Percentiles rank a stretch among this genome's conserved stretches.
phyloP scores from a whole-genome alignment of 2,797 vertebrate species.

The Morus bassanus region DNA sequence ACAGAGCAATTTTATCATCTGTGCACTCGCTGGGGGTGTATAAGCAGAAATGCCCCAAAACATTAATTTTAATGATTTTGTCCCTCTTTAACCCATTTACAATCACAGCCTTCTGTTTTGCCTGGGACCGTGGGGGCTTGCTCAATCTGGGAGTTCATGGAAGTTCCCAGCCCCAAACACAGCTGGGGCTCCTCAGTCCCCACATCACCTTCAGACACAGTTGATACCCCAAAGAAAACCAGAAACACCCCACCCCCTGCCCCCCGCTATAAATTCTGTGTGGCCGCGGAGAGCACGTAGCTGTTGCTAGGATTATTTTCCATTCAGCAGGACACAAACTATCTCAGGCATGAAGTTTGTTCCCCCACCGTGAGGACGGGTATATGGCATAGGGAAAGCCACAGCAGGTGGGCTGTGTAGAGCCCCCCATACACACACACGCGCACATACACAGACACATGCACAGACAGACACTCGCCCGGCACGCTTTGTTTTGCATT shows the following conservation, averaged over 20 bases:
- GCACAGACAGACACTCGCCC: fast-evolving
- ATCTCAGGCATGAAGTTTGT: neutral
- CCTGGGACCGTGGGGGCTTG: neutral
- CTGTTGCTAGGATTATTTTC: neutral
- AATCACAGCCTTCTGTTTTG: fast-evolving
- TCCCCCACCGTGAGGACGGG: neutral
- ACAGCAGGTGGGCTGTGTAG: neutral
- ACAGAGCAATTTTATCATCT: neutral
- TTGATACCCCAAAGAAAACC: neutral
- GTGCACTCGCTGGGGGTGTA: fast-evolving
- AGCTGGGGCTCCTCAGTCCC: neutral
- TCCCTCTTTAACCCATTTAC: neutral
- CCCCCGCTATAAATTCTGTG: fast-evolving
- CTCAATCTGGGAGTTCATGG: neutral
- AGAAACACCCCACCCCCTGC: neutral
- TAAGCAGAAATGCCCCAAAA: neutral
- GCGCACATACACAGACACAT: too few relatives aligned
- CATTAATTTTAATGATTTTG: neutral
- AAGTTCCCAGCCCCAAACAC: neutral
- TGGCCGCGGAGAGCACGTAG: neutral
- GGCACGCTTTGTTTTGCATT: neutral
- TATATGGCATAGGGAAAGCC: fast-evolving
- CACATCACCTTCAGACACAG: neutral
- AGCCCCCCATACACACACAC: neutral
- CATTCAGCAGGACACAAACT: neutral